Conservation (phyloP, 2,888 invertebrate species). For the Acrobasis repandana region DNA sequence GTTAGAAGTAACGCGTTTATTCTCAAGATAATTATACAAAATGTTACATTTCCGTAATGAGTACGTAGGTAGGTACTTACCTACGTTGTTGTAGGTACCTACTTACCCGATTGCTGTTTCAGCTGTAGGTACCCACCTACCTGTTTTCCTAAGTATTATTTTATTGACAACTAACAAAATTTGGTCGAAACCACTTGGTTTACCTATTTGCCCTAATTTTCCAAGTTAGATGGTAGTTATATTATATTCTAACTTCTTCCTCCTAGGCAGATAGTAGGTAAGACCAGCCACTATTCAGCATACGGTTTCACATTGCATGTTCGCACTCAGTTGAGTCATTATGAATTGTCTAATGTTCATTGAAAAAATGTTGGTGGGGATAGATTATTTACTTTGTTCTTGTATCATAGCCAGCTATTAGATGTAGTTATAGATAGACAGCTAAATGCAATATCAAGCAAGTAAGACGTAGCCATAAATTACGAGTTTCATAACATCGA, state of each 20-base stretch:
- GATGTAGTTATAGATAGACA: background rate
- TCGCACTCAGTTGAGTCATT: background rate
- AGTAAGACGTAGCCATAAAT: background rate
- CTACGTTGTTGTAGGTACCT: background rate
- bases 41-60: background rate
- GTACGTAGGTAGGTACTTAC: background rate
- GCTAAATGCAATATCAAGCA: background rate
- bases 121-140: no score
- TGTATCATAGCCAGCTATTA: background rate
- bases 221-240: no score
- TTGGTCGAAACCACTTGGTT: no score
- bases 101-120: background rate
- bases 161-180: no score
- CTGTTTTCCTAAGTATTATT: no score
- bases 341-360: background rate
- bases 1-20: constrained; percentile 34
- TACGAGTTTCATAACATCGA: background rate
- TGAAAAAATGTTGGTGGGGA: background rate
- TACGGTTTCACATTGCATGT: constrained; percentile 2
- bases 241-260: no score
- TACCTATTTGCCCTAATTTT: no score
- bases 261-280: no score
- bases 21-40: constrained; percentile 37
- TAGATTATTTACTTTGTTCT: background rate
- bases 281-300: background rate